A percentile compares a stretch with the other conserved stretches of the same genome.
Conservation (phyloP, 1,140 invertebrate species). For the Hypothenemus hampei region DNA sequence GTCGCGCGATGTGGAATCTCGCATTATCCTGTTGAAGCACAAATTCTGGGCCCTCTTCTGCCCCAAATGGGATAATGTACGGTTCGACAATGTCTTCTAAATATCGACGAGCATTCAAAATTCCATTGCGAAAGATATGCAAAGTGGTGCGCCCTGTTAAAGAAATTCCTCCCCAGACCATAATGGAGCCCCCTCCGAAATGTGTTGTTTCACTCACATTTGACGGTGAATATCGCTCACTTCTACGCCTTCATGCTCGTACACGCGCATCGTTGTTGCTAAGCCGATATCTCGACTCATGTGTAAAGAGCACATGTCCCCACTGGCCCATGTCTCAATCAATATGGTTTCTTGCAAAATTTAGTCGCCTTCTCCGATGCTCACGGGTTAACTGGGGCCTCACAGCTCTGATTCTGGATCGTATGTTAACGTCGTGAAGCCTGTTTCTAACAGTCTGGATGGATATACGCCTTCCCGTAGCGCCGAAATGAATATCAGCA, state of each 20-base stretch:
- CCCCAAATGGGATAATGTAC: background rate
- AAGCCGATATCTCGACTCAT: conserved; percentile 2
- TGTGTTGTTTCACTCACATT: too few relatives aligned
- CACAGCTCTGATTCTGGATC: background rate
- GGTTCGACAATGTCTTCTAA: conserved; percentile 1
- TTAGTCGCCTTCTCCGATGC: background rate
- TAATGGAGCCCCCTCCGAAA: background rate
- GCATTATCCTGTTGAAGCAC: background rate
- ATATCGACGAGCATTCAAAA: background rate
- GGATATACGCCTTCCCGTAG: too few relatives aligned
- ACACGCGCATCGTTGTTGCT: background rate
- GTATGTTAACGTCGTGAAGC: background rate
- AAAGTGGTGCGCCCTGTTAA: background rate
- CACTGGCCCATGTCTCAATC: background rate
- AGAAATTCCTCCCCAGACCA: background rate
- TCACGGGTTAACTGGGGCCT: background rate
- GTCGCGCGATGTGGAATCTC: too few relatives aligned
- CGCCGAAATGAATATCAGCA: background rate
- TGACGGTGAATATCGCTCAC: too few relatives aligned
- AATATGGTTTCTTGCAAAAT: background rate
- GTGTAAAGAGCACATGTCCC: background rate
- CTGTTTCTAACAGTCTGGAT: too few relatives aligned
- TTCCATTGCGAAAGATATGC: background rate
- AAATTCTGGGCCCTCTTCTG: background rate
- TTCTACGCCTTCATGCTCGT: background rate